Evolutionary conservation across 1,140 invertebrate genomes (phyloP), one percentile per base, ranked within the genome.

Genomic region (Diabrotica virgifera): DNA sequence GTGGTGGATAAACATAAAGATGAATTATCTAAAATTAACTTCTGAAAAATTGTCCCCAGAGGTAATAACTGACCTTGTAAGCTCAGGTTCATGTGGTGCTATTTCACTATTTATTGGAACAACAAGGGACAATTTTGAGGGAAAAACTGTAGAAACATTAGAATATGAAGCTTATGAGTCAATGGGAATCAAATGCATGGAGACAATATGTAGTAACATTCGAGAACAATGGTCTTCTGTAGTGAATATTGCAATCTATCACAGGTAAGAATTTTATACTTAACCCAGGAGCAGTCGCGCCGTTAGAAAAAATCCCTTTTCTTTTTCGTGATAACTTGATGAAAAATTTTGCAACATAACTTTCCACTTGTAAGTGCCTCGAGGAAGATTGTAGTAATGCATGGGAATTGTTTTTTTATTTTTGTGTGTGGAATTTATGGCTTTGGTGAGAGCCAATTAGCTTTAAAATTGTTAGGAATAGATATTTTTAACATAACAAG

Each of bases 81-180:
- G 83, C 11, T 86, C 89, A 52, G 82, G 89, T 59, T 84, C 84
- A 54, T 96, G 92, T 81, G 96, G 96, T 51, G 95, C 94, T 6
- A 84, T 93, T 24, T 94, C 93, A 5, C 78, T 93, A 40, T 98
- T 98, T 82, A 85, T 96, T 62, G 96, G 96, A 2, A 96, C 91
- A 14, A 98, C 95, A 8, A 84, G 95, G 75, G 89, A 97, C 80
- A 89, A 90, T 79, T 96, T 95, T 83, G 87, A 96, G 66, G 87
- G 87, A 14, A 93, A 93, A 83, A 86, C 86, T 80, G 94, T 98
- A 11, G 57, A 89, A 6, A 84, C 85, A 60, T 81, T 98, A 51
- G 90, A 94, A 77, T 98, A 98, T 83, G 95, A 98, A 84, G 93
- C 95, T 0, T 98, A 97, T 80, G 89, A 93, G 70, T 80, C 86